phyloP scores from a whole-genome alignment of 2,888 invertebrate species.

The Acrobasis repandana region DNA sequence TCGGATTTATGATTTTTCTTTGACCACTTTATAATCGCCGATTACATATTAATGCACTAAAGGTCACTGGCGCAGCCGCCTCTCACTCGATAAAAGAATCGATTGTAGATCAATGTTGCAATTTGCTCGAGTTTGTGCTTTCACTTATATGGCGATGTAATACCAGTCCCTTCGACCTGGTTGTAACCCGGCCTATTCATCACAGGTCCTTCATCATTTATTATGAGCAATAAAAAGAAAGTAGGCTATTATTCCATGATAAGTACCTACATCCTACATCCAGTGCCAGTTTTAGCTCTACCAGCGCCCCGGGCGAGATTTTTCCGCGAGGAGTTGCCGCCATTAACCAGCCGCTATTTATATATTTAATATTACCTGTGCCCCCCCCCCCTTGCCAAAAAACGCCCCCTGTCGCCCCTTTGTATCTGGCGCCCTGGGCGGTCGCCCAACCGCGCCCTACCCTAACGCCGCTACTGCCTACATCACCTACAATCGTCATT shows the following conservation, averaged over 20 bases:
- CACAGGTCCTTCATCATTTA: neutral
- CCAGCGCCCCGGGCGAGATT: too few species aligned
- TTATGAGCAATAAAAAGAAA: neutral
- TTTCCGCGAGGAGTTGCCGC: too few species aligned
- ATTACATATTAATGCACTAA: slow-evolving; percentile 11
- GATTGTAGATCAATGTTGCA: slow-evolving; percentile 4
- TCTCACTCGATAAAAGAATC: slow-evolving; percentile 15
- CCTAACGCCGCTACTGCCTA: too few species aligned
- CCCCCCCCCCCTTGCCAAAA: too few species aligned
- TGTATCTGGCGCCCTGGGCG: too few species aligned
- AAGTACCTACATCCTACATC: too few species aligned
- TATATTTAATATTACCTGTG: too few species aligned
- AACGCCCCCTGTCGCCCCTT: too few species aligned
- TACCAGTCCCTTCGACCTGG: slow-evolving; percentile 8
- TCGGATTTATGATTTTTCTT: slow-evolving; percentile 15
- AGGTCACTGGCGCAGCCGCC: slow-evolving; percentile 15
- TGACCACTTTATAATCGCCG: slow-evolving; percentile 12
- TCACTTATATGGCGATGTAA: slow-evolving; percentile 2
- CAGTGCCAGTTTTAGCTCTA: too few species aligned
- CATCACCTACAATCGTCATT: too few species aligned
- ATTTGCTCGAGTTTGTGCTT: slow-evolving; percentile 20
- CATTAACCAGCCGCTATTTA: too few species aligned
- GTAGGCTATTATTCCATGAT: neutral
- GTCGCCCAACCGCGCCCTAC: too few species aligned
- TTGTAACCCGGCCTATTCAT: slow-evolving; percentile 10